These are phyloP conservation scores for Varecia variegata DNA, from an alignment of 2,797 vertebrate genomes.

Conservation along the genomic window DNA sequence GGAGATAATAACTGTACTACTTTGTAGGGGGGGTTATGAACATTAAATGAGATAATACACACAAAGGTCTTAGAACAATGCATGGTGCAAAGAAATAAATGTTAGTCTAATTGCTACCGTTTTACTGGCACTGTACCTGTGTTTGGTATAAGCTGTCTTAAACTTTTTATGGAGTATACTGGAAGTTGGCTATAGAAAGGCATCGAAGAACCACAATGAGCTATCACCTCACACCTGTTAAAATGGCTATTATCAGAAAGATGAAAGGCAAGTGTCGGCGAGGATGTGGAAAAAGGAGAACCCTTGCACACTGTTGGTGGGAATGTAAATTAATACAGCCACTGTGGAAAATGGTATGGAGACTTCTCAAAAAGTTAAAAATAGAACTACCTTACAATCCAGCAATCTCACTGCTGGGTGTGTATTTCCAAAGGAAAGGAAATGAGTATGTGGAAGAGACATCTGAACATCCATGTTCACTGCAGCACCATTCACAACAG, in stretches of 20 bases:
- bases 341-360: neutral
- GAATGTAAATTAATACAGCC: neutral
- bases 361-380: neutral
- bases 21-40: neutral
- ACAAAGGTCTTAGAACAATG: neutral
- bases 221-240: neutral
- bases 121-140: neutral
- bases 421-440: neutral
- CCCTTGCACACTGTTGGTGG: neutral
- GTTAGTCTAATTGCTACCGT: neutral
- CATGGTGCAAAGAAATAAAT: neutral
- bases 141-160: neutral
- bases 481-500: neutral
- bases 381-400: neutral
- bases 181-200: neutral
- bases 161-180: neutral
- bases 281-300: neutral
- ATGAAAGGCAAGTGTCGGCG: neutral
- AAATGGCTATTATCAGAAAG: neutral
- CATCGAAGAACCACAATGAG: neutral
- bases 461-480: neutral
- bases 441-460: neutral
- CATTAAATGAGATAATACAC: neutral
- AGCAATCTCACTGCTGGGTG: neutral
- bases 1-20: neutral